phyloP scores from a whole-genome alignment of 2,797 vertebrate genomes.

The Choloepus didactylus region DNA sequence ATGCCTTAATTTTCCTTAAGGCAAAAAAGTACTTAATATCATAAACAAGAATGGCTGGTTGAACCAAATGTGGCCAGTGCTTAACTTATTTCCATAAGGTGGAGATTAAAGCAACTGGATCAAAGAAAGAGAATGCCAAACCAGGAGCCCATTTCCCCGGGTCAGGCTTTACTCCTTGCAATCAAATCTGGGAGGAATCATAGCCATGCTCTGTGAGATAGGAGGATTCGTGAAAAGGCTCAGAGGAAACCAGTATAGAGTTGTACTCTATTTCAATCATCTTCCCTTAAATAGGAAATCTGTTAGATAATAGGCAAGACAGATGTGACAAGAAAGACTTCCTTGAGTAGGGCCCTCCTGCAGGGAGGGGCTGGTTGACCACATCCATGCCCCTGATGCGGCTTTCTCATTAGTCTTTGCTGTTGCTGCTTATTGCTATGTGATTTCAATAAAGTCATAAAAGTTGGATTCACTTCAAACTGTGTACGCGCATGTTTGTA shows the following conservation, averaged over 20 bases:
- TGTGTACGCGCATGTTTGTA: rapidly evolving
- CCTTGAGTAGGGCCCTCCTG: rapidly evolving
- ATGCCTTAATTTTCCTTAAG: background rate
- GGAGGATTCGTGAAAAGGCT: background rate
- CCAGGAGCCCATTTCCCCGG: background rate
- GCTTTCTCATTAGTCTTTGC: background rate
- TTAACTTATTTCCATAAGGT: rapidly evolving
- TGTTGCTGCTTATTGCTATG: rapidly evolving
- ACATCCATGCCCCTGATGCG: rapidly evolving
- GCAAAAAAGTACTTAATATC: background rate
- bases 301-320: background rate
- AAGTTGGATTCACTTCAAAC: background rate
- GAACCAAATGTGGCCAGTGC: no score
- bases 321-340: background rate
- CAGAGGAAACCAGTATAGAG: background rate
- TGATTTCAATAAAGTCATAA: background rate
- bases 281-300: background rate
- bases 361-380: background rate
- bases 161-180: background rate
- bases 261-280: background rate
- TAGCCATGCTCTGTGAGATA: rapidly evolving
- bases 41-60: background rate
- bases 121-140: background rate
- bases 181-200: background rate
- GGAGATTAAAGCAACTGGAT: background rate